phyloP scores from a whole-genome alignment of 53 echinoderm and acorn worm genomes.

The Paracentrotus lividus region DNA sequence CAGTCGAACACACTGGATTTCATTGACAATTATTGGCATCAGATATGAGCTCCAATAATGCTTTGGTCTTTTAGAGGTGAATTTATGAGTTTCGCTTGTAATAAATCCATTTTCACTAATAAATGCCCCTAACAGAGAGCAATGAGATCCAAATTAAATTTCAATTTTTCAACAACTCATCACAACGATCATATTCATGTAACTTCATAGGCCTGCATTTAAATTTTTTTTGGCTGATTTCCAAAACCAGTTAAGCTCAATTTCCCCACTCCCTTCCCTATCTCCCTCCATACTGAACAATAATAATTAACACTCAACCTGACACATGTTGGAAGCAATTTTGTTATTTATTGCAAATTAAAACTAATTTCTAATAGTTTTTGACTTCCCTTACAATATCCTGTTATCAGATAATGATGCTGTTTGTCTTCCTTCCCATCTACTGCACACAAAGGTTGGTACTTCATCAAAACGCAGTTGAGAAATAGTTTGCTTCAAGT shows the following conservation, averaged over 20 bases:
- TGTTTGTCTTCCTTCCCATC: neutral
- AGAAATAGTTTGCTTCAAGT: too few relatives aligned
- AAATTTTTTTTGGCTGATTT: neutral
- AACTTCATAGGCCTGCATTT: neutral
- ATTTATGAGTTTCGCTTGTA: neutral
- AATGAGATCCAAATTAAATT: neutral
- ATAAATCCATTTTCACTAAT: conserved; percentile 17
- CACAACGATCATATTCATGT: neutral
- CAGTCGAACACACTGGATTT: neutral
- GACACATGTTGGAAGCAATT: neutral
- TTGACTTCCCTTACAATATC: neutral
- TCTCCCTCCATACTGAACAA: neutral
- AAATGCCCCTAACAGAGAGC: neutral
- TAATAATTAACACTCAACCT: neutral
- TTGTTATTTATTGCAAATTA: neutral
- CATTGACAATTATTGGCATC: neutral
- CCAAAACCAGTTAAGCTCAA: neutral
- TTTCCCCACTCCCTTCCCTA: neutral
- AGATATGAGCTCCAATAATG: neutral
- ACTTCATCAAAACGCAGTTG: too few relatives aligned
- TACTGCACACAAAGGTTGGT: too few relatives aligned
- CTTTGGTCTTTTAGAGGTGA: neutral
- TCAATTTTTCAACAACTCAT: neutral
- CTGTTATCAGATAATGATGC: conserved; percentile 13
- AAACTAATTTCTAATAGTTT: neutral